phyloP scores from a whole-genome alignment of 2,888 invertebrate genomes.

The Pristionchus arcanus region DNA sequence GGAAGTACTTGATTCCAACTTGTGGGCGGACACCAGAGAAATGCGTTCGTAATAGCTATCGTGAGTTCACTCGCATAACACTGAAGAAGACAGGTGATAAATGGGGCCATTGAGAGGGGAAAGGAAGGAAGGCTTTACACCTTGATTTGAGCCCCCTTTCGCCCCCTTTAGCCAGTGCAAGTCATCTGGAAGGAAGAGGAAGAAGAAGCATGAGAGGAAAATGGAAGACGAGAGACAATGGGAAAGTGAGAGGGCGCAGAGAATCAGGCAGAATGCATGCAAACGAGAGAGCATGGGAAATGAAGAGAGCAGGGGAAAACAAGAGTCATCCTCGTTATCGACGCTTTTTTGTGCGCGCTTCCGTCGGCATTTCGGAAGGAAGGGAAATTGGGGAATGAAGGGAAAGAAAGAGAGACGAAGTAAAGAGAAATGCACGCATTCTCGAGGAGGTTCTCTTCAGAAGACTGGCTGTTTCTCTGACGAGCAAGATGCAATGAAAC shows the following conservation, averaged over 20 bases:
- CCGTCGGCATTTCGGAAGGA: neutral
- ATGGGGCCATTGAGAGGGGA: neutral
- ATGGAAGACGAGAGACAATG: neutral
- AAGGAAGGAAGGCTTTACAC: conserved; percentile 23
- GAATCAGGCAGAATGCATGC: neutral
- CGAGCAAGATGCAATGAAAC: neutral
- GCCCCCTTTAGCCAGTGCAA: conserved; percentile 1
- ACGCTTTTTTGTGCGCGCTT: conserved; percentile 29
- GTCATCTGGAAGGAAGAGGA: conserved; percentile 40
- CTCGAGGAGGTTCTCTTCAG: neutral
- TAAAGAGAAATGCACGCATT: neutral
- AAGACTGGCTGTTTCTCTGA: neutral
- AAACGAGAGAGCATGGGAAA: conserved; percentile 2
- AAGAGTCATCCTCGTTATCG: conserved; percentile 45
- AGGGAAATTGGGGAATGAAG: neutral
- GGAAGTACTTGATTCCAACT: no score
- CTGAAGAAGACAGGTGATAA: neutral
- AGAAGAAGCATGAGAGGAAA: neutral
- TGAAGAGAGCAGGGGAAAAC: neutral
- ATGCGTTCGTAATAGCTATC: neutral
- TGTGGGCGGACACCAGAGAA: no score
- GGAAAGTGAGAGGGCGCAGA: neutral
- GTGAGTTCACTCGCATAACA: neutral
- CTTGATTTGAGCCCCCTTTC: neutral
- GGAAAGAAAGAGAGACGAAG: neutral